Evolutionary conservation across 2,888 invertebrate species (phyloP).

Genomic region (Nematopogon swammerdamellus): DNA sequence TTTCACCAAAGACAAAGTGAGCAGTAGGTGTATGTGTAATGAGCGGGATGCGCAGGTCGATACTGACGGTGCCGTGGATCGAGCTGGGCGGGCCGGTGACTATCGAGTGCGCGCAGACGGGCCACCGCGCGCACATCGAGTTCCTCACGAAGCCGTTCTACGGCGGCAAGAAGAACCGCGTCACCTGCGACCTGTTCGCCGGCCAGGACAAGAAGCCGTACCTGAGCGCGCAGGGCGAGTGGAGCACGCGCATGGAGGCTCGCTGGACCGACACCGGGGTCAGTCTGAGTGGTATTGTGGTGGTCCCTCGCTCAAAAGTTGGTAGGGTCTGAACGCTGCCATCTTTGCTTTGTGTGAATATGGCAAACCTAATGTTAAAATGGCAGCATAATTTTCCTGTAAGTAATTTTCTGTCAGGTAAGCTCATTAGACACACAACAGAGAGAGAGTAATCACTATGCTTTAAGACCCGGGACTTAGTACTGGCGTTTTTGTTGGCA

Average conservation of each 20-base stretch:
- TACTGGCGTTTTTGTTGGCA: too few relatives aligned
- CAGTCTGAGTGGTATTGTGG: too few relatives aligned
- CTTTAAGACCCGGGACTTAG: too few relatives aligned
- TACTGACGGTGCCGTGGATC: slow-evolving; percentile 97
- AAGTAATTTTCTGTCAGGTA: too few relatives aligned
- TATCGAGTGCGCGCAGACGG: slow-evolving; percentile 90
- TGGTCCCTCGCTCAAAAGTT: too few relatives aligned
- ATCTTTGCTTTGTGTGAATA: too few relatives aligned
- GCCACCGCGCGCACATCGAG: slow-evolving; percentile 89
- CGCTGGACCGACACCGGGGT: slow-evolving; percentile 75
- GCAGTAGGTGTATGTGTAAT: neutral
- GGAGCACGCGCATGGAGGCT: slow-evolving; percentile 95
- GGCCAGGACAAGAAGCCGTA: slow-evolving; percentile 88
- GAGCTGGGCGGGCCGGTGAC: slow-evolving; percentile 93
- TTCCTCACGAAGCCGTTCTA: slow-evolving; percentile 98
- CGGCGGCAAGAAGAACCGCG: slow-evolving; percentile 90
- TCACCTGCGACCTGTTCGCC: slow-evolving; percentile 77
- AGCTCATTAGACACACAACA: too few relatives aligned
- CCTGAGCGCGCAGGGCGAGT: slow-evolving; percentile 87
- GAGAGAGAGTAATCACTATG: too few relatives aligned
- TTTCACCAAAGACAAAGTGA: too few relatives aligned
- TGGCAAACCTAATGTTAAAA: too few relatives aligned
- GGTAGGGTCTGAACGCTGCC: too few relatives aligned
- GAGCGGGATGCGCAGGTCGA: slow-evolving; percentile 67
- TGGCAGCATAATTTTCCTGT: too few relatives aligned